phyloP scores from a whole-genome alignment of 2,888 invertebrate genomes.

The Hypselothyrea guttata region DNA sequence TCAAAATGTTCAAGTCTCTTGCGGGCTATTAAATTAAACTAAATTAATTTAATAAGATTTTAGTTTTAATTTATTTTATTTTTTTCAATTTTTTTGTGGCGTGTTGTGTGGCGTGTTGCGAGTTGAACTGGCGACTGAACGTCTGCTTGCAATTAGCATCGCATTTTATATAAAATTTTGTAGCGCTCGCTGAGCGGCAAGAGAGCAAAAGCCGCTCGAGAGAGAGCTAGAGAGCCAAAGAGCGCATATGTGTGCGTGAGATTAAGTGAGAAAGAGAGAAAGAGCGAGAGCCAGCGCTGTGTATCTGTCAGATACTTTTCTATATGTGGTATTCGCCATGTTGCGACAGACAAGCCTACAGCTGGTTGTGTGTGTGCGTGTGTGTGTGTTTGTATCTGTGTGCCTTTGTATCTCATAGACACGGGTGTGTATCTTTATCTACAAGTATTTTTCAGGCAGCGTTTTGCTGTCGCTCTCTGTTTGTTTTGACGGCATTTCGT shows the following conservation, averaged over 20 bases:
- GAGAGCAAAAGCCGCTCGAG: constrained; percentile 20
- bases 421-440: constrained; percentile 48
- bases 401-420: constrained; percentile 29
- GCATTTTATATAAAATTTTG: constrained; percentile 79
- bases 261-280: constrained; percentile 3
- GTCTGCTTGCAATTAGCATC: constrained; percentile 84
- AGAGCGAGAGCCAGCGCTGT: constrained; percentile 26
- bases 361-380: constrained; percentile 8
- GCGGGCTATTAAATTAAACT: constrained; percentile 37
- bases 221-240: constrained; percentile 19
- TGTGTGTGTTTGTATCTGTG: constrained; percentile 9
- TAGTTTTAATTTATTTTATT: constrained; percentile 7
- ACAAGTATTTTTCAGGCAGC: constrained; percentile 48
- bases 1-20: constrained; percentile 57
- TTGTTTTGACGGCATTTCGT: constrained; percentile 67
- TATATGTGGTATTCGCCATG: constrained; percentile 52
- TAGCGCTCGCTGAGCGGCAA: constrained; percentile 32
- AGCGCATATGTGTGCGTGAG: no score
- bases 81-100: constrained; percentile 13
- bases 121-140: constrained; percentile 84
- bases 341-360: constrained; percentile 37
- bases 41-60: constrained; percentile 20
- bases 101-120: constrained; percentile 48
- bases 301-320: constrained; percentile 49
- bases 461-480: constrained; percentile 58